phyloP scores from a whole-genome alignment of 2,888 invertebrate genomes.

The Cerastis rubricosa region DNA sequence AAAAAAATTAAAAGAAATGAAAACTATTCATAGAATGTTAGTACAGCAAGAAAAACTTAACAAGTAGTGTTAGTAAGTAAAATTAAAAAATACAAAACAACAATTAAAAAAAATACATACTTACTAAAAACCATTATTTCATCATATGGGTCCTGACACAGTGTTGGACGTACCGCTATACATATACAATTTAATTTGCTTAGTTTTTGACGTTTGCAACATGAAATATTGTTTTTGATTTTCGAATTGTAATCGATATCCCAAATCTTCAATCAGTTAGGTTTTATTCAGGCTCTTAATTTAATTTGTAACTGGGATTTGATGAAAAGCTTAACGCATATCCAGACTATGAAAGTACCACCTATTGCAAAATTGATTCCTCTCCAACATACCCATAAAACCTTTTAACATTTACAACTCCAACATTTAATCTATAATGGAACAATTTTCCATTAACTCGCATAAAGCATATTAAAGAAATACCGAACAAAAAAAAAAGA shows the following conservation, averaged over 20 bases:
- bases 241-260: background rate
- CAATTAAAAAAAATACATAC: no score
- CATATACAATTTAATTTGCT: background rate
- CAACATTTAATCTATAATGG: slow-evolving; percentile 42
- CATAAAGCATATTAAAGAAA: slow-evolving; percentile 59
- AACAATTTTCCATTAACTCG: slow-evolving; percentile 55
- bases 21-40: no score
- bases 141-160: no score
- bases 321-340: background rate
- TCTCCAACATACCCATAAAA: slow-evolving; percentile 5
- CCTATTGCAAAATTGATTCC: slow-evolving; percentile 5
- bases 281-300: background rate
- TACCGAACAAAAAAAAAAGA: slow-evolving; percentile 62
- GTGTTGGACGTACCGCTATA: no score
- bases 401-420: slow-evolving; percentile 20
- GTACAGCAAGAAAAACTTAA: no score
- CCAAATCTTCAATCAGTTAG: background rate
- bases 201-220: background rate
- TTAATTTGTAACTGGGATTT: background rate
- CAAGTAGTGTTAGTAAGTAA: no score
- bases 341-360: background rate
- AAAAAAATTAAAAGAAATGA: no score
- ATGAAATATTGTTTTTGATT: background rate
- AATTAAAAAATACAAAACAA: no score
- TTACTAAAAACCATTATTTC: no score